phyloP scores from a whole-genome alignment of 2,888 invertebrate species.

The Crossocerus cetratus region DNA sequence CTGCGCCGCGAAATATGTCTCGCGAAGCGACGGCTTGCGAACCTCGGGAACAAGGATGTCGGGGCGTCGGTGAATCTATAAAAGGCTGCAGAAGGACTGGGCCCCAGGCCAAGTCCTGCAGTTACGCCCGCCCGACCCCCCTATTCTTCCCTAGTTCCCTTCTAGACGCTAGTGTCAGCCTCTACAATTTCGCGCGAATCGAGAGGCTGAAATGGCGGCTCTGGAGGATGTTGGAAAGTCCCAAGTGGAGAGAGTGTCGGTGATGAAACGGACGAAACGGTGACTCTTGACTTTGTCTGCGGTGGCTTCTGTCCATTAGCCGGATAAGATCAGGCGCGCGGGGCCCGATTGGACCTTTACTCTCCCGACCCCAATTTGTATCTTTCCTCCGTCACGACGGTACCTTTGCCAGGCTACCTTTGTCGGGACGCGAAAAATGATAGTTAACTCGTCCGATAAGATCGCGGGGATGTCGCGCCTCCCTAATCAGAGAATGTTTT shows the following conservation, averaged over 20 bases:
- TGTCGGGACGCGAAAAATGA: constrained; percentile 59
- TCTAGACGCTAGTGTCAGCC: too few species aligned
- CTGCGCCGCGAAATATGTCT: constrained; percentile 62
- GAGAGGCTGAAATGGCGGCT: too few species aligned
- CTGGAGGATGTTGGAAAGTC: not conserved
- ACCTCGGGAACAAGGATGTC: constrained; percentile 56
- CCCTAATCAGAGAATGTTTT: constrained; percentile 28
- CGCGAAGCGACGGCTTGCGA: constrained; percentile 46
- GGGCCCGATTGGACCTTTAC: constrained; percentile 56
- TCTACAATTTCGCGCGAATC: too few species aligned
- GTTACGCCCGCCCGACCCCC: too few species aligned
- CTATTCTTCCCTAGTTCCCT: too few species aligned
- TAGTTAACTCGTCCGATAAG: constrained; percentile 47
- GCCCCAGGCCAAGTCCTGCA: constrained; percentile 6
- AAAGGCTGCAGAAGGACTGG: constrained; percentile 35
- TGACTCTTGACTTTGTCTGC: constrained; percentile 66
- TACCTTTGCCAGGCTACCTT: constrained; percentile 44
- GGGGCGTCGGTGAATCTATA: constrained; percentile 58
- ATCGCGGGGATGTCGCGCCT: constrained; percentile 55
- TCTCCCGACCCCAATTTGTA: constrained; percentile 62
- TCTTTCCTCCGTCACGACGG: constrained; percentile 50
- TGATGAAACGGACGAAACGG: constrained; percentile 47
- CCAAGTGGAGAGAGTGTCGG: not conserved
- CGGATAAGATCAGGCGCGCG: constrained; percentile 69
- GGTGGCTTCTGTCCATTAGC: constrained; percentile 72